Percentiles rank a stretch among this genome's conserved stretches.
Conservation (phyloP, 2,113 vertebrate genomes). For the Trogon surrucura region DNA sequence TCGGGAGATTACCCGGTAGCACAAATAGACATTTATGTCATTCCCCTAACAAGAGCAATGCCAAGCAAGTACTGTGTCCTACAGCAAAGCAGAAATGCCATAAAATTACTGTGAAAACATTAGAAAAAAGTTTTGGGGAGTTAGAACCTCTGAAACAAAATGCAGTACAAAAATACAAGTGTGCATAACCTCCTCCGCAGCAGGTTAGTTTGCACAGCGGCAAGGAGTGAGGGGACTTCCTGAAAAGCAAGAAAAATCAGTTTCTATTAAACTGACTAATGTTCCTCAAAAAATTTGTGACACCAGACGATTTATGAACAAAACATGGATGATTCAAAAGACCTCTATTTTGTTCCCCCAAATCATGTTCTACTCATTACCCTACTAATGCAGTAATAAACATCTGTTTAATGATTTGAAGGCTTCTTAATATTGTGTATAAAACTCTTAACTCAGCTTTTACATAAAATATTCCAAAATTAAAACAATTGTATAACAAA, state of each 20-base stretch:
- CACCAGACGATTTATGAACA: conserved; percentile 61
- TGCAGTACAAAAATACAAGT: background rate
- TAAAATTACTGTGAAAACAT: background rate
- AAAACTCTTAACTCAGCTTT: conserved; percentile 34
- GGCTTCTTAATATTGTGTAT: conserved; percentile 28
- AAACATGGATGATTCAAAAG: conserved; percentile 62
- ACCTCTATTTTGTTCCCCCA: conserved; percentile 42
- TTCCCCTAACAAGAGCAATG: background rate
- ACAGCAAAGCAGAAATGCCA: conserved; percentile 6
- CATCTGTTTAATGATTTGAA: conserved; percentile 61
- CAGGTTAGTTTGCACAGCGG: background rate
- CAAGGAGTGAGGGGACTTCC: background rate
- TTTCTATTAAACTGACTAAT: conserved; percentile 64
- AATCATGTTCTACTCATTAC: conserved; percentile 54
- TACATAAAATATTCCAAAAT: conserved; percentile 58
- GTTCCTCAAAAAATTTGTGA: conserved; percentile 53
- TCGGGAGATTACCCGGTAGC: background rate
- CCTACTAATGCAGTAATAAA: conserved; percentile 63
- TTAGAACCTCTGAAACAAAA: conserved; percentile 6
- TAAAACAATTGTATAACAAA: conserved; percentile 56
- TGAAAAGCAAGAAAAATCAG: conserved; percentile 45
- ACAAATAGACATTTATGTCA: background rate
- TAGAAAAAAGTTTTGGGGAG: background rate
- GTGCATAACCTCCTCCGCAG: background rate
- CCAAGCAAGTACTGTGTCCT: background rate